Conservation (phyloP, 1,140 invertebrate species). For the Frieseomelitta varia region DNA sequence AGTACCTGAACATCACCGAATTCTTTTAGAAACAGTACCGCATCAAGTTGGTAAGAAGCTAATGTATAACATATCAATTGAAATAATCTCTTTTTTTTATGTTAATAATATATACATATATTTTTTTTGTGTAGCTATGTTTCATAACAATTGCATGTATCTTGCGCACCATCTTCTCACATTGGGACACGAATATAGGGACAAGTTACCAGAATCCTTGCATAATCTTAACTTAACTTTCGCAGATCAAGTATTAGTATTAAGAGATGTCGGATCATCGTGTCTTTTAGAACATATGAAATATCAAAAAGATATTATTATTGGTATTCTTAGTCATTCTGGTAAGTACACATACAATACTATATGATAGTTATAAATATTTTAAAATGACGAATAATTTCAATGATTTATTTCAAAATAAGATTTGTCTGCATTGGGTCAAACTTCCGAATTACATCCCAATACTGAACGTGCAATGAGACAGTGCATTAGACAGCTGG, state of each 20-base stretch:
- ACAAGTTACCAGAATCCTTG: conserved; percentile 79
- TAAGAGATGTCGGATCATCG: conserved; percentile 86
- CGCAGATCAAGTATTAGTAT: conserved; percentile 81
- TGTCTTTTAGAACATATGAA: conserved; percentile 88
- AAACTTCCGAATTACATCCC: conserved; percentile 82
- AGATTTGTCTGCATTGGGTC: conserved; percentile 84
- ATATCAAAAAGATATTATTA: conserved; percentile 87
- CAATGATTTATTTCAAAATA: conserved; percentile 60
- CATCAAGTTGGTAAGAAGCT: conserved; percentile 90
- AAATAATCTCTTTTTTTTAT: not conserved
- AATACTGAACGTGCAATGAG: conserved; percentile 88
- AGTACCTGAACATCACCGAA: conserved; percentile 90
- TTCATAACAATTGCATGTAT: conserved; percentile 97
- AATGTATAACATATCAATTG: not conserved
- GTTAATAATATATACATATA: not conserved
- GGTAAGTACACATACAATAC: conserved; percentile 79
- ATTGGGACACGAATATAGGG: conserved; percentile 84
- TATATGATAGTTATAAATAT: not conserved
- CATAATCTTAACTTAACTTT: conserved; percentile 82
- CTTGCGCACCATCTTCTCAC: conserved; percentile 89
- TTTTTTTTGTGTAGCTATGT: conserved; percentile 86
- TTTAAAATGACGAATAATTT: not conserved
- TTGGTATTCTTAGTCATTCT: conserved; percentile 88
- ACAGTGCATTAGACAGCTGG: conserved; percentile 92
- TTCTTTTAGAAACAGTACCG: conserved; percentile 90